Percentiles rank a stretch among this genome's conserved stretches.
phyloP scores from a whole-genome alignment of 1,140 invertebrate genomes.

The Drosophila varians region DNA sequence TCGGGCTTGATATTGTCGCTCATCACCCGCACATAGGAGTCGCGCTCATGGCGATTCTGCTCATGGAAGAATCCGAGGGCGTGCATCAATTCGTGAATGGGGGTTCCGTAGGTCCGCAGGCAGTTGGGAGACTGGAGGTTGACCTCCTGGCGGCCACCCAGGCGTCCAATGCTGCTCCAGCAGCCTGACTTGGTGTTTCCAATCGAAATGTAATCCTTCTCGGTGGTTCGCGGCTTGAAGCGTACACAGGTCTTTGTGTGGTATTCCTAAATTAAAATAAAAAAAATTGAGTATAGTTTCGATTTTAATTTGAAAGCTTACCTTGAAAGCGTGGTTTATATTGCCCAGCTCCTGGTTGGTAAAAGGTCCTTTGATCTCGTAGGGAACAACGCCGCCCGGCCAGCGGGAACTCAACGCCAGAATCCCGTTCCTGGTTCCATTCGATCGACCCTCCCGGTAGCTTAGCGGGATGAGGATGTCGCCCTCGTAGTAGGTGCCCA shows the following conservation, averaged over 20 bases:
- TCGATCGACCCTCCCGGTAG: constrained; percentile 66
- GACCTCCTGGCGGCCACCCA: constrained; percentile 85
- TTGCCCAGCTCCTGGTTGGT: constrained; percentile 84
- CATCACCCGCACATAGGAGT: constrained; percentile 88
- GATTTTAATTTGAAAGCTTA: not conserved
- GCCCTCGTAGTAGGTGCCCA: constrained; percentile 89
- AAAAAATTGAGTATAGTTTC: not conserved
- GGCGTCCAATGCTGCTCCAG: constrained; percentile 90
- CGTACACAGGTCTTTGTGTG: constrained; percentile 89
- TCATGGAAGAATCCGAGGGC: constrained; percentile 94
- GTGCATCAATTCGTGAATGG: constrained; percentile 93
- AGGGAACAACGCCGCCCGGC: constrained; percentile 89
- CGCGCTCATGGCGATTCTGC: constrained; percentile 91
- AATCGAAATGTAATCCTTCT: constrained; percentile 89
- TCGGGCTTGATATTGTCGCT: constrained; percentile 89
- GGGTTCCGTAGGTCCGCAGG: constrained; percentile 88
- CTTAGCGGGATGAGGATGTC: constrained; percentile 87
- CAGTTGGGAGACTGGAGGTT: constrained; percentile 87
- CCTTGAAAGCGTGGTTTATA: constrained; percentile 86
- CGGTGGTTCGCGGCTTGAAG: constrained; percentile 86
- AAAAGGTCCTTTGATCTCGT: constrained; percentile 87
- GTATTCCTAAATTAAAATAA: constrained; percentile 83
- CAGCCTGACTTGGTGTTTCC: constrained; percentile 89
- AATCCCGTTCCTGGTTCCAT: constrained; percentile 86
- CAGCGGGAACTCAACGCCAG: constrained; percentile 85